Evolutionary conservation across 2,888 invertebrate species (phyloP), one percentile per base, ranked within the genome.

Genomic region (Andrena hattorfiana): DNA sequence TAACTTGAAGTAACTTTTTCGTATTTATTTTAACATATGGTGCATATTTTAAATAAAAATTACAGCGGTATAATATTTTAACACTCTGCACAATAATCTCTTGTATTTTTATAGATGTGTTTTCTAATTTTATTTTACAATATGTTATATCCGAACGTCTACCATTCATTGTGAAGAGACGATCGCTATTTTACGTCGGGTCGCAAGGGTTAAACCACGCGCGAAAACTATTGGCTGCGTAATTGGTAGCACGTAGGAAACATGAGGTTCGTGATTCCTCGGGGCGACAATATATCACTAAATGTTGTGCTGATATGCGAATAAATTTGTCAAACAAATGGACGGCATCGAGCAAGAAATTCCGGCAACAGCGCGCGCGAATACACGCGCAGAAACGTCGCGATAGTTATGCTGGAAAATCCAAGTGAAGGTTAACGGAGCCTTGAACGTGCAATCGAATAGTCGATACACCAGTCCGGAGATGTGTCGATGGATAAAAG

Each of bases 361-460:
- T 63, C 48, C 20, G 42, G n/a, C 42, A 23, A 66, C 16, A 42
- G 49, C 23, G 10, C 26, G 16, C 10, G 2, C 2, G 56, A 2
- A 0, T 20, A n/a, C 8, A 0, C 35, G 28, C n/a, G 13, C 49
- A 23, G 8, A n/a, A 54, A 54, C 51, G 32, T 26, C 0, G 35
- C 1, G n/a, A 68, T 59, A 64, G 42, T 42, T 51, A 20, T 23
- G 5, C 26, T 2, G 56, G 56, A 67, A 64, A 71, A 71, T 79
- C 20, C 16, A 51, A 68, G 7, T 68, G 64, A 86, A 84, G 82
- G 87, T 79, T 63, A 30, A 42, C 16, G 23, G 13, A 74, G 54
- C 13, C 78, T 59, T 60, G 72, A 83, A 77, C 68, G 64, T 72
- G 68, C 68, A 69, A 77, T 81, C 69, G 63, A 84, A 51, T 60